Conservation (phyloP, 2,888 invertebrate species). For the Noctua fimbriata region DNA sequence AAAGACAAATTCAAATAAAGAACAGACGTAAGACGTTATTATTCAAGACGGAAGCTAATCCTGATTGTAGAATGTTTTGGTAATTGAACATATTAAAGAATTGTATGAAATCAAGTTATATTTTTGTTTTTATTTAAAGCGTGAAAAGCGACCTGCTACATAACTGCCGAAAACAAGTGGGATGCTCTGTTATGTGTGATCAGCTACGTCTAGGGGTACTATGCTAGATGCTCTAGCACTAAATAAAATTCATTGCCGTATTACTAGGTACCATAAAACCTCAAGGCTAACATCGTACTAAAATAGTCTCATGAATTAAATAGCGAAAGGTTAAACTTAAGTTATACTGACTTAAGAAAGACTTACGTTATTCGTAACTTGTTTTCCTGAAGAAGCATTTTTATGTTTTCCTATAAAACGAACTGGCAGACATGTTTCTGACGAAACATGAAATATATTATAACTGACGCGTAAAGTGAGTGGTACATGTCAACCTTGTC, state of each 20-base stretch:
- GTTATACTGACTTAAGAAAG: constrained; percentile 8
- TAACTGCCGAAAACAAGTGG: not conserved
- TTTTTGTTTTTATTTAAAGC: not conserved
- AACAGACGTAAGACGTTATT: constrained; percentile 19
- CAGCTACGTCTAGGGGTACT: not conserved
- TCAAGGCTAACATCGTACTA: constrained; percentile 1
- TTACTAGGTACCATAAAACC: not conserved
- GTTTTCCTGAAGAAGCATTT: not conserved
- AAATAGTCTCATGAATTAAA: constrained; percentile 2
- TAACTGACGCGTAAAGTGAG: constrained; percentile 9
- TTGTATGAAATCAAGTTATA: not conserved
- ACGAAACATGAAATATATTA: constrained; percentile 6
- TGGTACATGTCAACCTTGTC: constrained; percentile 3
- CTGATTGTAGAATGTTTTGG: constrained; percentile 1
- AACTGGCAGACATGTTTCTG: not conserved
- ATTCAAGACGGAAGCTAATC: not conserved
- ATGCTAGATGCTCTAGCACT: not conserved
- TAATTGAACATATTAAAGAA: constrained; percentile 11
- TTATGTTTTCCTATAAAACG: not conserved
- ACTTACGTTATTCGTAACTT: constrained; percentile 8
- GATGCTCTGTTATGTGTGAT: not conserved
- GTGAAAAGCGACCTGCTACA: not conserved
- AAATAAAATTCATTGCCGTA: not conserved
- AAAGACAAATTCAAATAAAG: constrained; percentile 26
- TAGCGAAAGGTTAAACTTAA: constrained; percentile 19